A percentile compares a stretch with the other conserved stretches of the same genome.
Evolutionary conservation across 2,888 invertebrate species (phyloP).

Genomic region (Apocheima hispidaria): DNA sequence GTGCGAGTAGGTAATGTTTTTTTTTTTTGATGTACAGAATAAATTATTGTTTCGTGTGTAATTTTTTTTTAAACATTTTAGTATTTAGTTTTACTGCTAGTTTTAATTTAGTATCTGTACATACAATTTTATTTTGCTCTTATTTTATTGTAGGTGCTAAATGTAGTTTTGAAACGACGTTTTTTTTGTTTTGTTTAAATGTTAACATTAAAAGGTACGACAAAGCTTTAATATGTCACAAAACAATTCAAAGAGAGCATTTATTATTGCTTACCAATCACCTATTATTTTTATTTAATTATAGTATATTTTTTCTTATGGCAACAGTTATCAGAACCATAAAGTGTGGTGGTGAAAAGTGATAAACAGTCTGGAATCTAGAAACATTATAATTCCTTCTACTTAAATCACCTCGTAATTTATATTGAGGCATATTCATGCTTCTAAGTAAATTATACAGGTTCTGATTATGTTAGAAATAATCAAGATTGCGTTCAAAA

Average conservation of each 20-base stretch:
- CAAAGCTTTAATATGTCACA: conserved; percentile 74
- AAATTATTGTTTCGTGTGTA: conserved; percentile 80
- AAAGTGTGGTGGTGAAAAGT: conserved; percentile 78
- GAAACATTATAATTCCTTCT: conserved; percentile 77
- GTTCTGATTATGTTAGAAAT: conserved; percentile 86
- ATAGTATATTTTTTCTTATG: conserved; percentile 54
- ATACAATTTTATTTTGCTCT: conserved; percentile 78
- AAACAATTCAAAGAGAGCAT: conserved; percentile 50
- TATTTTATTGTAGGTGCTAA: conserved; percentile 82
- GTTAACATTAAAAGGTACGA: conserved; percentile 50
- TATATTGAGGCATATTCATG: conserved; percentile 71
- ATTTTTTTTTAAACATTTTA: conserved; percentile 72
- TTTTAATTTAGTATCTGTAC: conserved; percentile 74
- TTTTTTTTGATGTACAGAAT: conserved; percentile 84
- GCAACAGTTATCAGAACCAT: conserved; percentile 84
- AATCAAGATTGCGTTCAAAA: conserved; percentile 61
- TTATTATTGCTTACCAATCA: conserved; percentile 37
- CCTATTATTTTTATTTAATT: conserved; percentile 40
- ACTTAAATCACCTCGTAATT: conserved; percentile 87
- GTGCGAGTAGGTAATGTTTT: conserved; percentile 58
- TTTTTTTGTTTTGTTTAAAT: conserved; percentile 50
- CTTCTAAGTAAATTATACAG: conserved; percentile 85
- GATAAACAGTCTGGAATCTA: conserved; percentile 71
- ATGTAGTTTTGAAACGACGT: conserved; percentile 45
- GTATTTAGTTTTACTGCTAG: conserved; percentile 77